phyloP scores from a whole-genome alignment of 2,888 invertebrate species.

The Podabrus alpinus region DNA sequence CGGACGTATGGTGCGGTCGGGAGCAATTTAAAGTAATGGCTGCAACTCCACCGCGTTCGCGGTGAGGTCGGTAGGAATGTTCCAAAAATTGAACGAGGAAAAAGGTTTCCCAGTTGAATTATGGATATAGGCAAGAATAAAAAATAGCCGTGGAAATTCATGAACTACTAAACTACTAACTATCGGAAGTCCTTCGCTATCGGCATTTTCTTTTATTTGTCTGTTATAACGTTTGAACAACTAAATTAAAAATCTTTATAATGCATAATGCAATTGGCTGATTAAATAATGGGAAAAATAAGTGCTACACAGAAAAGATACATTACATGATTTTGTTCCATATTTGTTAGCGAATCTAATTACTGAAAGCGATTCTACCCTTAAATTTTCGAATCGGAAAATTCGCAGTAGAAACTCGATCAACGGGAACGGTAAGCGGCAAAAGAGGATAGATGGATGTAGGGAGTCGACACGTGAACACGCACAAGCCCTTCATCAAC shows the following conservation, averaged over 20 bases:
- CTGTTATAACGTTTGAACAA: background rate
- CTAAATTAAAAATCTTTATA: background rate
- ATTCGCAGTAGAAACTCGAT: constrained; percentile 17
- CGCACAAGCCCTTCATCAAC: constrained; percentile 31
- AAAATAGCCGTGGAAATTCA: background rate
- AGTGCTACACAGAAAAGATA: background rate
- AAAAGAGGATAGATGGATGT: constrained; percentile 30
- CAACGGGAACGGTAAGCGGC: constrained; percentile 16
- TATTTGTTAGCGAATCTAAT: constrained; percentile 28
- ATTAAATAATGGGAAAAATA: background rate
- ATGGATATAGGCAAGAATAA: constrained; percentile 2
- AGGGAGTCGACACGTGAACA: constrained; percentile 28
- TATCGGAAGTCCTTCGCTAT: background rate
- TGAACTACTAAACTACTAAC: background rate
- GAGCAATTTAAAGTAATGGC: constrained; percentile 35
- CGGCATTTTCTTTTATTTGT: background rate
- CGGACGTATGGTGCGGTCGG: constrained; percentile 35
- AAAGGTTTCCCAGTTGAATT: constrained; percentile 3
- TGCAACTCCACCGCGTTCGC: constrained; percentile 16
- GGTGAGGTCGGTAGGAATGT: constrained; percentile 5
- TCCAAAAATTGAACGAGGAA: constrained; percentile 15
- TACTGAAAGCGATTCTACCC: constrained; percentile 27
- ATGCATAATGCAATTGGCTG: background rate
- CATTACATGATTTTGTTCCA: background rate
- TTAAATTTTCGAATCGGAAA: constrained; percentile 25